phyloP scores from a whole-genome alignment of 2,888 invertebrate species.

The Gryllus longicercus region DNA sequence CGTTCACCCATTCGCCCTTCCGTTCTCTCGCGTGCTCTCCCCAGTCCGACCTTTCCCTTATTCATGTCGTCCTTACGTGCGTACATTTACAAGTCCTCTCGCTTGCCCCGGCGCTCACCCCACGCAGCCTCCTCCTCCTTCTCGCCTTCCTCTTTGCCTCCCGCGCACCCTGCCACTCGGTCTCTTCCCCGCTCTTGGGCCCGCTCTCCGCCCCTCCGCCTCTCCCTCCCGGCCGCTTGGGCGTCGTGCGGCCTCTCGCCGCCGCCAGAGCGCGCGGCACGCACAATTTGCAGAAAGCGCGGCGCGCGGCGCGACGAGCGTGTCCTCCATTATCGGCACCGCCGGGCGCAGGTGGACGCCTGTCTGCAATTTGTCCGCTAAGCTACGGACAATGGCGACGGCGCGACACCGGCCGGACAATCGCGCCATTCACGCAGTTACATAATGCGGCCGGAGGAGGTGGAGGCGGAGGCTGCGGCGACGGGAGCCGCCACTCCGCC shows the following conservation, averaged over 20 bases:
- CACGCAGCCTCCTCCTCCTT: too few species aligned
- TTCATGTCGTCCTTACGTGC: too few species aligned
- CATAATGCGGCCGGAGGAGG: background rate
- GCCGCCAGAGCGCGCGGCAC: background rate
- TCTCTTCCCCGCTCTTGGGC: background rate
- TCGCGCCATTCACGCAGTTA: slow-evolving; percentile 8
- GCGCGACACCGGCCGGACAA: slow-evolving; percentile 17
- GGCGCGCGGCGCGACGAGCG: background rate
- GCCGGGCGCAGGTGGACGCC: slow-evolving; percentile 9
- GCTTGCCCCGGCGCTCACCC: too few species aligned
- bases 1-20: too few species aligned
- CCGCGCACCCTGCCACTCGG: too few species aligned
- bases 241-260: too few species aligned
- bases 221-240: too few species aligned
- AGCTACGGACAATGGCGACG: slow-evolving; percentile 7
- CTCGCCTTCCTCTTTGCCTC: too few species aligned
- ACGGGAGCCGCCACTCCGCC: background rate
- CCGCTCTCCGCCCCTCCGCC: background rate
- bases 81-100: too few species aligned
- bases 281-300: background rate
- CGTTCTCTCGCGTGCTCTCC: too few species aligned
- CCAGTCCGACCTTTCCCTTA: too few species aligned
- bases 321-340: background rate
- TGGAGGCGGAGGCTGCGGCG: background rate
- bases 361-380: slow-evolving; percentile 17